Evolutionary conservation across 2,113 vertebrate species (phyloP), one percentile per base, ranked within the genome.

Genomic region (Bufo bufo): DNA sequence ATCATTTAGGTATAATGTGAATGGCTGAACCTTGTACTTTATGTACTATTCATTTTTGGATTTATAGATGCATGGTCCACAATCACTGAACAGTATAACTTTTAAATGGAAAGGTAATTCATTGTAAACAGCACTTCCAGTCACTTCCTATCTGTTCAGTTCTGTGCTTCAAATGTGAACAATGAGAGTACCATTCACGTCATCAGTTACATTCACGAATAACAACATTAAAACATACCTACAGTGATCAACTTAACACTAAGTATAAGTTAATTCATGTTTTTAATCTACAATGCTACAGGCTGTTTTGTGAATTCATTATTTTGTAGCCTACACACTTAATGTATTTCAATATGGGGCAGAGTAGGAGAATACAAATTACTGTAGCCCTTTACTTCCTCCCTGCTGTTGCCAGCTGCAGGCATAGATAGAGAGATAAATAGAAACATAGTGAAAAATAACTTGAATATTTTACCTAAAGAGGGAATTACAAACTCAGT

Each of bases 21-120:
- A 49, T 66, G 43, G 52, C 17, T 69, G 45, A 79, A 79, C 75
- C 65, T 56, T 43, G 59, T n/a, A 66, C 47, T 86, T 78, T 86
- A 63, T 78, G 23, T 52, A 75, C 72, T 49, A 3, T 75, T 20
- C 72, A 33, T 19, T 75, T 49, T 75, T 75, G 50, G 45, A 49
- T 75, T 75, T 50, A 75, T 19, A 9, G 45, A 10, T 49, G 45
- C 45, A 49, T 19, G 16, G 20, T 50, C 45, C 20, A 17, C 17
- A 75, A 47, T 75, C 72, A 19, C 19, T 49, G 3, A 75, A 16
- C 43, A 74, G 72, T 50, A 49, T 47, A 50, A 33, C 13, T 45
- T 47, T 2, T 47, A 72, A 45, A 49, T 75, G 45, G 6, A 19
- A 10, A 75, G 45, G 45, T 9, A 19, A 49, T 49, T 49, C 16